A percentile compares a stretch with the other conserved stretches of the same genome.
These are phyloP conservation scores for Hemicordylus capensis DNA, from an alignment of 2,113 vertebrate genomes.

Conservation along the genomic window DNA sequence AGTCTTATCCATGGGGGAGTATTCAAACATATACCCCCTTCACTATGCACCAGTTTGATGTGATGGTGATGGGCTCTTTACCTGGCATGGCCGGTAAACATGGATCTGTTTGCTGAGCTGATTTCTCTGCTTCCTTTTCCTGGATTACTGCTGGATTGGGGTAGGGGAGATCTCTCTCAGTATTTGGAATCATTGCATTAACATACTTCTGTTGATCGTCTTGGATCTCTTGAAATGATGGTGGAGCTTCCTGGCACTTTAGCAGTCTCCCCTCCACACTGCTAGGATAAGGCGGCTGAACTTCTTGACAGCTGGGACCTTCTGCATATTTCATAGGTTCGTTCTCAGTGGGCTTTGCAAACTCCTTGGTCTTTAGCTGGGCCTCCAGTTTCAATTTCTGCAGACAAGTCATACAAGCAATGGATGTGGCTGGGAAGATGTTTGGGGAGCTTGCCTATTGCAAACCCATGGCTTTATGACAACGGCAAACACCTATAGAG, in stretches of 20 bases:
- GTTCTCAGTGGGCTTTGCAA: slow-evolving; percentile 2
- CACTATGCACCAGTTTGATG: too few relatives aligned
- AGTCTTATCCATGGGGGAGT: not conserved
- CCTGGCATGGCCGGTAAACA: rapidly evolving
- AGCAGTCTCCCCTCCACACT: rapidly evolving
- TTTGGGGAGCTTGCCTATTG: not conserved
- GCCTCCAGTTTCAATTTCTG: slow-evolving; percentile 57
- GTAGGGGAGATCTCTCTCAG: not conserved
- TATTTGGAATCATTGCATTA: not conserved
- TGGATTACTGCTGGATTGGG: not conserved
- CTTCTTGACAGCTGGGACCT: rapidly evolving
- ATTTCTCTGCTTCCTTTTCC: not conserved
- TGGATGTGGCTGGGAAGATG: not conserved
- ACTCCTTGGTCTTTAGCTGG: slow-evolving; percentile 61
- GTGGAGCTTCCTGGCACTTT: not conserved
- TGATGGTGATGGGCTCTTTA: not conserved
- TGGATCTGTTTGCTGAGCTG: not conserved
- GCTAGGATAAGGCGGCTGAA: not conserved
- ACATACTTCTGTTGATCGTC: not conserved
- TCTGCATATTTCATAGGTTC: not conserved
- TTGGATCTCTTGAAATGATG: not conserved
- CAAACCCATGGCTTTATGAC: not conserved
- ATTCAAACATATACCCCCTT: not conserved
- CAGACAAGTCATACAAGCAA: slow-evolving; percentile 2
- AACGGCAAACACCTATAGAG: not conserved